phyloP scores from a whole-genome alignment of 1,140 invertebrate genomes.

The Trypoxylus dichotomus region DNA sequence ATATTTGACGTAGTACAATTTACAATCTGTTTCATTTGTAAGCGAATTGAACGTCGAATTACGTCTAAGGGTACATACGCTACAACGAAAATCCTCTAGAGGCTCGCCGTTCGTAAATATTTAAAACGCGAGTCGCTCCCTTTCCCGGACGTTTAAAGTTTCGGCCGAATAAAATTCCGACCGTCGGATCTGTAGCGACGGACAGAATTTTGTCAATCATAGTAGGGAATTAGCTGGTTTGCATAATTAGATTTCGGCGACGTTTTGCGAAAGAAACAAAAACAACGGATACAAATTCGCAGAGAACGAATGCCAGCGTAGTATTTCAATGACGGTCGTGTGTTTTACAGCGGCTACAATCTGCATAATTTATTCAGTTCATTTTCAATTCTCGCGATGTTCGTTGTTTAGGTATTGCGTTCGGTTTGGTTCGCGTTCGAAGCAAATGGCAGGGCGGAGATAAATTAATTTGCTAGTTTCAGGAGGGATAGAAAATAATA shows the following conservation, averaged over 20 bases:
- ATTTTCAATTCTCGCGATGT: conserved; percentile 10
- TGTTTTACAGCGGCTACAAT: conserved; percentile 6
- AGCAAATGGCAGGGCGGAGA: not conserved
- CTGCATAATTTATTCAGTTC: conserved; percentile 16
- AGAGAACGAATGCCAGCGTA: not conserved
- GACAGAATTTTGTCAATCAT: conserved; percentile 6
- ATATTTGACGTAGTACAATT: too few relatives aligned
- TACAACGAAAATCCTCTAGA: too few relatives aligned
- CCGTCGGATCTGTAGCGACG: not conserved
- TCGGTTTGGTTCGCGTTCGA: not conserved
- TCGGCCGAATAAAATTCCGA: not conserved
- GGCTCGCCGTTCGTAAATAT: not conserved
- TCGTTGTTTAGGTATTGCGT: conserved; percentile 4
- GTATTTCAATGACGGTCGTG: not conserved
- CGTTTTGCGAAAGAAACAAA: conserved; percentile 21
- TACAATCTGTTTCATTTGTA: too few relatives aligned
- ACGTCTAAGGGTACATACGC: too few relatives aligned
- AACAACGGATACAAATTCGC: conserved; percentile 3
- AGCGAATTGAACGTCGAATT: too few relatives aligned
- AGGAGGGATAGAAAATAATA: too few relatives aligned
- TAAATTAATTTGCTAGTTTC: not conserved
- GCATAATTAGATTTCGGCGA: conserved; percentile 4
- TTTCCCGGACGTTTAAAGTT: not conserved
- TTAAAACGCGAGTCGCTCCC: not conserved
- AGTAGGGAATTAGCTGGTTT: conserved; percentile 8